phyloP scores from a whole-genome alignment of 2,888 invertebrate genomes.

The Merodon equestris region DNA sequence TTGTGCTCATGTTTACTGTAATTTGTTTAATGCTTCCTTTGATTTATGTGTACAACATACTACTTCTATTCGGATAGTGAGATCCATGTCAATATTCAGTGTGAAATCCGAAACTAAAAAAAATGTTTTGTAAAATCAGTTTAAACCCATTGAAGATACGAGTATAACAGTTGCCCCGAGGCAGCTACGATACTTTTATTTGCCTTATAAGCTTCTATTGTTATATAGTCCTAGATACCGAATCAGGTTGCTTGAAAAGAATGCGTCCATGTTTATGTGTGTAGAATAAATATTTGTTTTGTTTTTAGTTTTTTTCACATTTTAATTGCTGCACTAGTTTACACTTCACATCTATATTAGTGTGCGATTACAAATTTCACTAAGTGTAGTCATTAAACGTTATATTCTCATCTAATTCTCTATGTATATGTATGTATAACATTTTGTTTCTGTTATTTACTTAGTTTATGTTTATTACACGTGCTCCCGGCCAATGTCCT shows the following conservation, averaged over 20 bases:
- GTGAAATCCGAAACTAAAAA: no score
- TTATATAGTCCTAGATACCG: not conserved
- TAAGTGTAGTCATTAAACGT: constrained; percentile 51
- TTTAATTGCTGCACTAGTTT: constrained; percentile 35
- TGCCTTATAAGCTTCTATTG: not conserved
- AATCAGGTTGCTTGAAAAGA: not conserved
- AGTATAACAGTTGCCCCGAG: no score
- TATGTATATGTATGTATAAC: not conserved
- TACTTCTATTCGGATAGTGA: no score
- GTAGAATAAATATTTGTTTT: not conserved
- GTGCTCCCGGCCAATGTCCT: constrained; percentile 63
- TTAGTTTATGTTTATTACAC: constrained; percentile 55
- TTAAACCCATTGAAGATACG: no score
- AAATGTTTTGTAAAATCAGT: no score
- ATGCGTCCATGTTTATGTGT: not conserved
- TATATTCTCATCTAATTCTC: not conserved
- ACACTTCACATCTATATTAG: constrained; percentile 35
- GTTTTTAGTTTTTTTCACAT: not conserved
- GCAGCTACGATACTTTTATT: no score
- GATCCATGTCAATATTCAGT: no score
- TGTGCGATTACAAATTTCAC: constrained; percentile 45
- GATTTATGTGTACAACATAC: no score
- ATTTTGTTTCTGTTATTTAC: constrained; percentile 18
- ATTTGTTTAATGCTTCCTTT: not conserved
- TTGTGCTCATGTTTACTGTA: no score